These are phyloP conservation scores for Spinus pinus DNA, from an alignment of 2,797 vertebrate genomes.

Conservation along the genomic window DNA sequence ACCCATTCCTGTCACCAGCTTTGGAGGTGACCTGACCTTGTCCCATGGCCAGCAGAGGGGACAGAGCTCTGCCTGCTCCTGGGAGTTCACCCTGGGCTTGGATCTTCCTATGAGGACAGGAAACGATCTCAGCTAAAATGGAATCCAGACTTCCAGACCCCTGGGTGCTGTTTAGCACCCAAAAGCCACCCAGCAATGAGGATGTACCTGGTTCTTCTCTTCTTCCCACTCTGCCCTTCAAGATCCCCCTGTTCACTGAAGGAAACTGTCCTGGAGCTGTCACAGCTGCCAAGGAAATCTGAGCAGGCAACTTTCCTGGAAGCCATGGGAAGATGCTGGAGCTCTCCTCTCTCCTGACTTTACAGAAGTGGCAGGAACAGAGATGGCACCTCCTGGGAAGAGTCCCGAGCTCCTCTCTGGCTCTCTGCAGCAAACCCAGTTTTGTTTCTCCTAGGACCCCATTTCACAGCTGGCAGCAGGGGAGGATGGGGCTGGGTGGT, in stretches of 20 bases:
- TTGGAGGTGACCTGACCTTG: background rate
- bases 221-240: fast-evolving
- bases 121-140: background rate
- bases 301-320: fast-evolving
- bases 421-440: background rate
- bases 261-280: background rate
- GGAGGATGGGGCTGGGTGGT: background rate
- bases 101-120: background rate
- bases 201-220: background rate
- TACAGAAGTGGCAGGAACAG: fast-evolving
- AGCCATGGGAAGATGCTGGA: background rate
- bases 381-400: background rate
- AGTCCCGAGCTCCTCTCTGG: fast-evolving
- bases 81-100: background rate
- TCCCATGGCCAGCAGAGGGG: fast-evolving
- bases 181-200: fast-evolving
- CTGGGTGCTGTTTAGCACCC: background rate
- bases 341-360: background rate
- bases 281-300: background rate
- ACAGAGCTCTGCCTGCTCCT: background rate
- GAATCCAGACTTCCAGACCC: background rate
- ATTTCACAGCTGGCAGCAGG: fast-evolving
- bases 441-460: fast-evolving
- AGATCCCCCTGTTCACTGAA: too few species aligned
- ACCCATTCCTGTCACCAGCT: background rate